phyloP scores from a whole-genome alignment of 2,113 vertebrate genomes.

The Indicator maculatus region DNA sequence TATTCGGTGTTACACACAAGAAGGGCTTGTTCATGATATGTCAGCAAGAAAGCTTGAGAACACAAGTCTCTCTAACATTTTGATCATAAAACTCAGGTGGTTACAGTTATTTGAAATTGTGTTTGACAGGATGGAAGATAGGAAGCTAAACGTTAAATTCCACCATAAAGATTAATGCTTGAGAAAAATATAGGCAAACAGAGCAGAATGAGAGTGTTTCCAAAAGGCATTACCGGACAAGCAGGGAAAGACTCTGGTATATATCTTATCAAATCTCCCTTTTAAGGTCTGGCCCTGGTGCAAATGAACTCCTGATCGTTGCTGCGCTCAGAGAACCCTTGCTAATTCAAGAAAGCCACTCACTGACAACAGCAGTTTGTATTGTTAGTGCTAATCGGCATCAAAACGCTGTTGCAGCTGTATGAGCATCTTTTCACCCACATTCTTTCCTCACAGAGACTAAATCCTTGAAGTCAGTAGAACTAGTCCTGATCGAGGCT shows the following conservation, averaged over 20 bases:
- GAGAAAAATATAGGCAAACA: constrained; percentile 20
- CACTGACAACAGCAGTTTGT: neutral
- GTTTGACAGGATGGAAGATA: constrained; percentile 65
- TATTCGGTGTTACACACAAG: neutral
- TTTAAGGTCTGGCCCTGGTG: neutral
- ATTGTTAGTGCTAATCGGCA: neutral
- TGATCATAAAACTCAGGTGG: constrained; percentile 70
- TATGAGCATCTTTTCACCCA: constrained; percentile 33
- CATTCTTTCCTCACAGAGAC: neutral
- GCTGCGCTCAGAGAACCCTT: neutral
- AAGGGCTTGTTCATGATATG: neutral
- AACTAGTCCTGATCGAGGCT: constrained; percentile 12
- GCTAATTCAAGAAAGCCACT: constrained; percentile 1
- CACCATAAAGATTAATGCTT: constrained; percentile 55
- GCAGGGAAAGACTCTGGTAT: neutral
- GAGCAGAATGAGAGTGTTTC: constrained; percentile 21
- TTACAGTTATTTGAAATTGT: constrained; percentile 64
- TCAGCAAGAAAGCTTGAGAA: constrained; percentile 60
- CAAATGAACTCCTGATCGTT: neutral
- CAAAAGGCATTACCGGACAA: neutral
- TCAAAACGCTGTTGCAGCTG: constrained; percentile 34
- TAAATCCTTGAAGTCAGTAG: constrained; percentile 44
- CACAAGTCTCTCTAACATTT: constrained; percentile 53
- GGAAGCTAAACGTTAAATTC: constrained; percentile 68
- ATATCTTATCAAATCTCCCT: neutral